A percentile compares a stretch with the other conserved stretches of the same genome.
These are phyloP conservation scores for Gastrophryne carolinensis DNA, from an alignment of 2,797 vertebrate genomes.

Conservation along the genomic window DNA sequence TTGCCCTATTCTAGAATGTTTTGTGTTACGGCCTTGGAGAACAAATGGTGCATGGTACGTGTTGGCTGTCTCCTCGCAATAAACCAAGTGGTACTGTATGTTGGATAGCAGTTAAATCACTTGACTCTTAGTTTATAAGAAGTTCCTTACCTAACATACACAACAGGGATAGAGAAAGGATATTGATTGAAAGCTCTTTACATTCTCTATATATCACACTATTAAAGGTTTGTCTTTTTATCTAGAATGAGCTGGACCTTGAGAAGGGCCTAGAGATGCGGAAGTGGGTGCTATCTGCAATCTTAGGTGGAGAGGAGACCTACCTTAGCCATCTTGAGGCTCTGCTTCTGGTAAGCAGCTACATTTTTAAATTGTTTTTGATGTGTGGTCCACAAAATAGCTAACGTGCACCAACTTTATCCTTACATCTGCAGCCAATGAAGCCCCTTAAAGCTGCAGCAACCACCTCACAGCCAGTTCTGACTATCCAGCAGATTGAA, in stretches of 20 bases:
- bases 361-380: background rate
- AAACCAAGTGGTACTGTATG: no score
- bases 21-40: no score
- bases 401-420: background rate
- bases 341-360: conserved; percentile 79
- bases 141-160: no score
- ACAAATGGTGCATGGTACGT: no score
- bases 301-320: conserved; percentile 89
- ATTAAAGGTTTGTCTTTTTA: no score
- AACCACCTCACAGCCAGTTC: conserved; percentile 94
- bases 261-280: conserved; percentile 94
- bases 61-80: no score
- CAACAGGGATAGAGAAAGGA: no score
- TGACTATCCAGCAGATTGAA: conserved; percentile 91
- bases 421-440: conserved; percentile 79
- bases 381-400: background rate
- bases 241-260: conserved; percentile 84
- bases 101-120: no score
- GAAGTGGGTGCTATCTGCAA: conserved; percentile 94
- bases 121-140: no score
- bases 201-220: no score
- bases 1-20: no score
- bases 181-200: no score
- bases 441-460: conserved; percentile 95
- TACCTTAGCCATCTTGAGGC: conserved; percentile 91